phyloP scores from a whole-genome alignment of 2,888 invertebrate species.

The Neoscelio sp. region DNA sequence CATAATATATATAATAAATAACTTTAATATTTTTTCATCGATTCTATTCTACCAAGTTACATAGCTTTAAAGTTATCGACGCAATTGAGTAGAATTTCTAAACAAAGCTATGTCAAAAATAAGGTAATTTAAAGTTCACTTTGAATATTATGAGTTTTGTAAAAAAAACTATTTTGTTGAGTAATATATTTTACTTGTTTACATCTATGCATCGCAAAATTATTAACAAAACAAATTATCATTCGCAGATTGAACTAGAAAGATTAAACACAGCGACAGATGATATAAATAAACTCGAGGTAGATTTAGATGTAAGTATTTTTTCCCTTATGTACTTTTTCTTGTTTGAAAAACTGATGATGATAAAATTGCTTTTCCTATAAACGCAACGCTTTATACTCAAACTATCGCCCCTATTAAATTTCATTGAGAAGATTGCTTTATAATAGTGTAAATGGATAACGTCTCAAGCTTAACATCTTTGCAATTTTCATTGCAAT shows the following conservation, averaged over 20 bases:
- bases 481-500: constrained; percentile 63
- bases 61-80: no score
- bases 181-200: not conserved
- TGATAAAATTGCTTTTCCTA: constrained; percentile 66
- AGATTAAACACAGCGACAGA: constrained; percentile 95
- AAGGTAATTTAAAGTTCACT: no score
- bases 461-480: constrained; percentile 71
- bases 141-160: no score
- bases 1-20: no score
- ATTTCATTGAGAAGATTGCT: constrained; percentile 76
- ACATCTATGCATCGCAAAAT: constrained; percentile 14
- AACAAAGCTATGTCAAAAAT: no score
- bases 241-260: constrained; percentile 91
- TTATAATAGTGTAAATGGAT: constrained; percentile 76
- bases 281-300: constrained; percentile 95
- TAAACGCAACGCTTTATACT: constrained; percentile 57
- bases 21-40: no score
- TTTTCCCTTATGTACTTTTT: constrained; percentile 30
- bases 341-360: constrained; percentile 25
- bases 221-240: constrained; percentile 23
- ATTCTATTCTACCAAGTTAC: no score
- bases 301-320: constrained; percentile 91
- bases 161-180: no score
- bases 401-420: constrained; percentile 72
- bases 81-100: no score